Conservation (phyloP, 2,888 invertebrate genomes). For the Galerucella calmariensis region DNA sequence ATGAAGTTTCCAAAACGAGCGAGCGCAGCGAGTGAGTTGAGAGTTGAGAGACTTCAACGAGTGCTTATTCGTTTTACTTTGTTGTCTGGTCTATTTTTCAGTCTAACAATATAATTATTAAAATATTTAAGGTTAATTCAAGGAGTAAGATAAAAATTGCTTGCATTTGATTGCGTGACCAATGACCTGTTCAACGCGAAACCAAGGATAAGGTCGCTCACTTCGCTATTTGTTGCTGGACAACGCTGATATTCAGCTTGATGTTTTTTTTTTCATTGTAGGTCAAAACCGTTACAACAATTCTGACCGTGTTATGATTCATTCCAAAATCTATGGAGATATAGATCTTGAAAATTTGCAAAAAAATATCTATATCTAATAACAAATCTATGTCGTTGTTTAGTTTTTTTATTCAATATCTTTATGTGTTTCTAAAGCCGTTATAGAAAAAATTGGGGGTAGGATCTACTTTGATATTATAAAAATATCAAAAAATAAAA, state of each 20-base stretch:
- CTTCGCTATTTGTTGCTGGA: not conserved
- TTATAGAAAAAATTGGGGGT: too few species aligned
- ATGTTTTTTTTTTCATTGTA: not conserved
- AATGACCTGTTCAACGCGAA: conserved; percentile 22
- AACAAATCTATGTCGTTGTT: too few species aligned
- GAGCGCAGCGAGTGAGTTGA: too few species aligned
- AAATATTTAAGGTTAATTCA: conserved; percentile 12
- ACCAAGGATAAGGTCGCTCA: conserved; percentile 23
- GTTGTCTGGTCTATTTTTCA: not conserved
- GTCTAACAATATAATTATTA: not conserved
- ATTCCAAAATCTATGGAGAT: not conserved
- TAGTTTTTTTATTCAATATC: too few species aligned
- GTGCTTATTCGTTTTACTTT: not conserved
- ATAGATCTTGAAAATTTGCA: not conserved
- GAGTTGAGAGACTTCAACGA: too few species aligned
- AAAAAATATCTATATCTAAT: too few species aligned
- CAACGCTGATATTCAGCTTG: not conserved
- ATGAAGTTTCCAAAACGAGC: too few species aligned
- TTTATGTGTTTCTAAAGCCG: too few species aligned
- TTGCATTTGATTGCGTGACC: conserved; percentile 23
- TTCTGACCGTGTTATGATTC: not conserved
- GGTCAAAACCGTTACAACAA: not conserved
- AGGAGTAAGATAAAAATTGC: conserved; percentile 3
- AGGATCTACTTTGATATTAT: too few species aligned
- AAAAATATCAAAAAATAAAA: not conserved